Percentiles rank a stretch among this genome's conserved stretches.
These are phyloP conservation scores for Nemotelus nigrinus DNA, from an alignment of 2,888 invertebrate genomes.

Conservation along the genomic window DNA sequence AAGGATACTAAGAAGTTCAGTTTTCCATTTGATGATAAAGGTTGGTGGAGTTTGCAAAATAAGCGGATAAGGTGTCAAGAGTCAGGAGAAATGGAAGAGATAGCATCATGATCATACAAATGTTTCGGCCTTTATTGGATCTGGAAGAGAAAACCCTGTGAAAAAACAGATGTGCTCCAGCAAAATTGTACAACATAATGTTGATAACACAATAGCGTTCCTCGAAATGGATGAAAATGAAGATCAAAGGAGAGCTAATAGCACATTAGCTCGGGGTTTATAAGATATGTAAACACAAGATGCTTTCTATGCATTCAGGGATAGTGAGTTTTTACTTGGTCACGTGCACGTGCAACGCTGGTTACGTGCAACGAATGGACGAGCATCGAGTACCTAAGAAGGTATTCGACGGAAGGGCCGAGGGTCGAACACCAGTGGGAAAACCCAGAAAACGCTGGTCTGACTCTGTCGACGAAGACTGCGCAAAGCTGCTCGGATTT, in stretches of 20 bases:
- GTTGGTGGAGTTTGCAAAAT: neutral
- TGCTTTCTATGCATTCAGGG: conserved; percentile 7
- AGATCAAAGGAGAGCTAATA: conserved; percentile 42
- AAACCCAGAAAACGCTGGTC: too few relatives aligned
- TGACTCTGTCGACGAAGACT: too few relatives aligned
- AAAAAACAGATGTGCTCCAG: conserved; percentile 30
- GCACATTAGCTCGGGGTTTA: conserved; percentile 39
- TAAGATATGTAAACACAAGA: conserved; percentile 28
- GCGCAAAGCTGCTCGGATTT: too few relatives aligned
- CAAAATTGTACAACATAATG: conserved; percentile 19
- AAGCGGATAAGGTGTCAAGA: neutral
- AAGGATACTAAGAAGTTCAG: conserved; percentile 3
- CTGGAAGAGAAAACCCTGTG: conserved; percentile 23
- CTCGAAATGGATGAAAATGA: conserved; percentile 35
- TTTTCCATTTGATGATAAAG: neutral
- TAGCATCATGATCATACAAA: neutral
- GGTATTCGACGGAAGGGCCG: too few relatives aligned
- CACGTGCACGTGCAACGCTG: too few relatives aligned
- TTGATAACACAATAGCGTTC: conserved; percentile 22
- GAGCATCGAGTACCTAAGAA: too few relatives aligned
- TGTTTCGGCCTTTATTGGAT: neutral
- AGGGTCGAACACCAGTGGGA: too few relatives aligned
- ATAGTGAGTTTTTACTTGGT: neutral
- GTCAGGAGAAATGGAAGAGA: neutral
- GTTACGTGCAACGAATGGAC: too few relatives aligned